Evolutionary conservation across 2,888 invertebrate species (phyloP), one percentile per base, ranked within the genome.

Genomic region (Lasioglossum lativentre): DNA sequence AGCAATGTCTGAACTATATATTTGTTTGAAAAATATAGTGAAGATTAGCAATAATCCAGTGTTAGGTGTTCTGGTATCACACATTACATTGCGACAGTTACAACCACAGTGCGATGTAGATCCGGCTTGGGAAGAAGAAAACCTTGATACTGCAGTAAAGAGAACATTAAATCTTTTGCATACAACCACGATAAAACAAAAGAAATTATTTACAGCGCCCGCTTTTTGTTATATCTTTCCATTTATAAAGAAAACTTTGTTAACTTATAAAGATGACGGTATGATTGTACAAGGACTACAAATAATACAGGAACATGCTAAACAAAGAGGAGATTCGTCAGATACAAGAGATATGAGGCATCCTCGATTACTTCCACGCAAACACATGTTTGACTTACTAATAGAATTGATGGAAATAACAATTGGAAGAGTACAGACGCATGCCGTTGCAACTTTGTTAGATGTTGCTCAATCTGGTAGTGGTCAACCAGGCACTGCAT

Each of bases 181-280:
- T 95, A 95, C 95, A 45, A 95, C 94, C 82, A 97, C 96, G 0
- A 95, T 96, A 23, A 94, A 92, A 63, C 92, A 93, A 19, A 95
- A 92, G 87, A 94, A 93, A 89, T 95, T 95, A 91, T 96, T 97
- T 90, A 96, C 96, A 1, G 97, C 97, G 0, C 97, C 98, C 2
- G 97, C 97, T 0, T 98, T 98, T 95, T 97, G 97, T 91, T 99
- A 98, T 93, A 96, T 97, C 19, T 99, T 98, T 95, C 97, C 98
- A 23, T 96, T 99, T 90, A 95, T 99, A 6, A 97, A 97, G 91
- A 95, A 96, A 79, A 96, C 97, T 89, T 91, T 97, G 70, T 91
- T 96, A 14, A 95, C 96, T 0, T 95, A 96, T 38, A 95, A 95
- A 85, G 96, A 95, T 85, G 96, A 96, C 92, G 96, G 96, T 79